A percentile compares a stretch with the other conserved stretches of the same genome.
phyloP scores from a whole-genome alignment of 2,888 invertebrate species.

The Nomada ferruginata region DNA sequence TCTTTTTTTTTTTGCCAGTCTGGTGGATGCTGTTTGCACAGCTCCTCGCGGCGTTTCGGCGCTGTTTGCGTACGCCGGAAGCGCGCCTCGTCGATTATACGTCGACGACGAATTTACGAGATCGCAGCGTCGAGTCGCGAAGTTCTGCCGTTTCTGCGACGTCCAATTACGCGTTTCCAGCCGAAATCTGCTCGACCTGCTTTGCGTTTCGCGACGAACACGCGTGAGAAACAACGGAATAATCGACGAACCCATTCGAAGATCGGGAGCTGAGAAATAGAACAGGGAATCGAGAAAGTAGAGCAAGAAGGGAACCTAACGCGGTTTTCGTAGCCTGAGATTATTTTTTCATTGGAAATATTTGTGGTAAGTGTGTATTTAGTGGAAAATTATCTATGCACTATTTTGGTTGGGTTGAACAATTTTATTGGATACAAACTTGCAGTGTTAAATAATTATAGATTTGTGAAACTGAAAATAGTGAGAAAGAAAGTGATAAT shows the following conservation, averaged over 20 bases:
- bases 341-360: too few species aligned
- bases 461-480: too few species aligned
- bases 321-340: too few species aligned
- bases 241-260: slow-evolving; percentile 22
- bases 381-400: too few species aligned
- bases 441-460: too few species aligned
- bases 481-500: too few species aligned
- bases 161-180: slow-evolving; percentile 9
- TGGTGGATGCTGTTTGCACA: slow-evolving; percentile 54
- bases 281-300: not conserved
- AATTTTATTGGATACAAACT: too few species aligned
- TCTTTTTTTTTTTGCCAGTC: slow-evolving; percentile 4
- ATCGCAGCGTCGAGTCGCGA: not conserved
- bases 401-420: too few species aligned
- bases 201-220: slow-evolving; percentile 5
- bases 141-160: slow-evolving; percentile 10
- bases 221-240: slow-evolving; percentile 23
- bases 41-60: slow-evolving; percentile 50
- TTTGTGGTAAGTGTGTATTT: too few species aligned
- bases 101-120: slow-evolving; percentile 58
- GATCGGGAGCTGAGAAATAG: not conserved
- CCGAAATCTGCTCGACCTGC: not conserved
- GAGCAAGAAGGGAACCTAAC: not conserved
- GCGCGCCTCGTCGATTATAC: slow-evolving; percentile 57
- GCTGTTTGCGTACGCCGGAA: slow-evolving; percentile 54